These are phyloP conservation scores for Corythucha ciliata DNA, from an alignment of 2,888 invertebrate genomes.

Conservation along the genomic window DNA sequence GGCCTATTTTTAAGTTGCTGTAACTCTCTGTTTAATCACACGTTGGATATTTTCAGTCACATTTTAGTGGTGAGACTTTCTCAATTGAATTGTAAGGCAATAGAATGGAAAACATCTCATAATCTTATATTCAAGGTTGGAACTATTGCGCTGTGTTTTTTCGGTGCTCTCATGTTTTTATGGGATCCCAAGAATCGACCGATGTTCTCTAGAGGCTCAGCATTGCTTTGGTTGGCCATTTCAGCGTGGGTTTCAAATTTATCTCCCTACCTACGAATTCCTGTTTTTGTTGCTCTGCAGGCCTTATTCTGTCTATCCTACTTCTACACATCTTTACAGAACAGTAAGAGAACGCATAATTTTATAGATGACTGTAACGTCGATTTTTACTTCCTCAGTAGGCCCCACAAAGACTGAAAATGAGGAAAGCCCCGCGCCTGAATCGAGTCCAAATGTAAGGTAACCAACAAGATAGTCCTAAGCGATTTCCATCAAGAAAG, in stretches of 20 bases:
- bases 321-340: slow-evolving; percentile 17
- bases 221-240: slow-evolving; percentile 31
- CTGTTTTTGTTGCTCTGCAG: slow-evolving; percentile 30
- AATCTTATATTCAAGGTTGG: slow-evolving; percentile 21
- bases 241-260: slow-evolving; percentile 31
- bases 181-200: slow-evolving; percentile 25
- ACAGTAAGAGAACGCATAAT: too few species aligned
- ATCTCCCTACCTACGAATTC: slow-evolving; percentile 28
- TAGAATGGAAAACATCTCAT: too few species aligned
- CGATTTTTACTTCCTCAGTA: too few species aligned
- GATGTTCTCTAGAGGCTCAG: slow-evolving; percentile 23
- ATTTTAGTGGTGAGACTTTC: slow-evolving; percentile 28
- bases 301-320: slow-evolving; percentile 25
- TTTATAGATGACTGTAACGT: too few species aligned
- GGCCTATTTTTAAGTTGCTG: slow-evolving; percentile 23
- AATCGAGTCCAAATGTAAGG: too few species aligned
- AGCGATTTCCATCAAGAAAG: too few species aligned
- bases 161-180: slow-evolving; percentile 24
- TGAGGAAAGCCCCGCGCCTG: too few species aligned
- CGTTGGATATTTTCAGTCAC: slow-evolving; percentile 36
- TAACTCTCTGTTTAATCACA: slow-evolving; percentile 38
- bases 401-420: too few species aligned
- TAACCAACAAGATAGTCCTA: too few species aligned
- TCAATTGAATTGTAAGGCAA: background rate
- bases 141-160: slow-evolving; percentile 12